phyloP scores from a whole-genome alignment of 2,888 invertebrate genomes.

The Lacanobia wlatinum region DNA sequence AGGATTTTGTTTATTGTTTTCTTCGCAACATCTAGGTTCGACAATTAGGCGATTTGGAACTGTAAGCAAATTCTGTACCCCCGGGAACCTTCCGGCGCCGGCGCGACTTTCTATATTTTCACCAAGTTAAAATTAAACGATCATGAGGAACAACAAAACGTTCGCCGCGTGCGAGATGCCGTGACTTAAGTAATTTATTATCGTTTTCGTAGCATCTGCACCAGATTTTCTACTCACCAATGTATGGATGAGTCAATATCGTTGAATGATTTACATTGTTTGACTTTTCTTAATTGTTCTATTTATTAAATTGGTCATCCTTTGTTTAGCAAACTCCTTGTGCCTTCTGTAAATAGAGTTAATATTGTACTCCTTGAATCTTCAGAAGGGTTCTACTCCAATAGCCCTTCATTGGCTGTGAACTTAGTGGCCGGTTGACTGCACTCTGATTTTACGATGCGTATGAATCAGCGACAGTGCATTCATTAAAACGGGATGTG shows the following conservation, averaged over 20 bases:
- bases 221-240: slow-evolving; percentile 78
- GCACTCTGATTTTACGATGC: slow-evolving; percentile 81
- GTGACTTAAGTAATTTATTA: slow-evolving; percentile 79
- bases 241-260: slow-evolving; percentile 80
- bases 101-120: slow-evolving; percentile 47
- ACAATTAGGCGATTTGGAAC: slow-evolving; percentile 11
- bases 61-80: slow-evolving; percentile 24
- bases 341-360: slow-evolving; percentile 38
- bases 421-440: slow-evolving; percentile 77
- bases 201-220: slow-evolving; percentile 79
- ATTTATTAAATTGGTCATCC: slow-evolving; percentile 45
- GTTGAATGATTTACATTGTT: slow-evolving; percentile 81
- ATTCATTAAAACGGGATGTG: slow-evolving; percentile 79
- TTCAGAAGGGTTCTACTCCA: slow-evolving; percentile 56
- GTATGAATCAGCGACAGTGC: slow-evolving; percentile 82
- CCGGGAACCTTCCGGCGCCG: slow-evolving; percentile 21
- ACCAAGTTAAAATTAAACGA: slow-evolving; percentile 71
- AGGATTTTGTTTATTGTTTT: slow-evolving; percentile 64
- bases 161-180: slow-evolving; percentile 67
- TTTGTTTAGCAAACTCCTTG: slow-evolving; percentile 33
- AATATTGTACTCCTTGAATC: slow-evolving; percentile 36
- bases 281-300: slow-evolving; percentile 65
- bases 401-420: slow-evolving; percentile 69
- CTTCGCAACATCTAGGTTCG: slow-evolving; percentile 26
- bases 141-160: slow-evolving; percentile 71